Evolutionary conservation across 2,113 vertebrate genomes (phyloP), one percentile per base, ranked within the genome.

Genomic region (Hemiprocne comata): DNA sequence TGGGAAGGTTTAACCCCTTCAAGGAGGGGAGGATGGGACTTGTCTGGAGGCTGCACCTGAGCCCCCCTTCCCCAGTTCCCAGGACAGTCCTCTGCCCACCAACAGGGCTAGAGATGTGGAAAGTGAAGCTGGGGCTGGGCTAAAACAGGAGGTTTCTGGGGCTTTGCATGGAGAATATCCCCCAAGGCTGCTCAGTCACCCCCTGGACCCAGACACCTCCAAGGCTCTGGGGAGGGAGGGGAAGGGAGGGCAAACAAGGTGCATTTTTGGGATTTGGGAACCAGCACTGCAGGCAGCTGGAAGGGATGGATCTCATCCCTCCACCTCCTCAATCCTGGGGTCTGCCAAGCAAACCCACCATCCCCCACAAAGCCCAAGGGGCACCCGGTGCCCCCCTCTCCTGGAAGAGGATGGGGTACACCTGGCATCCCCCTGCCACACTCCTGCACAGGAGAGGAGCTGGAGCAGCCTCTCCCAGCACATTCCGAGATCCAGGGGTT

Each of bases 371-470:
- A 67, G 4, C 57, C 31, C 2, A 0, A 17, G 51, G 28, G 17
- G 7, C 26, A 44, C n/a, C 28, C 13, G 29, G 40, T 73, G 38
- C 38, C 42, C 64, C 60, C 40, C 40, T 79, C 36, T 0, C 42
- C 48, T 62, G 1, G 1, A 51, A 57, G 61, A 88, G 31, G 65
- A 34, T 3, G 20, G 12, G 50, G 28, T 42, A 19, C 10, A 15
- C 54, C 50, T 8, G 53, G 69, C 38, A 80, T 46, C 25, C 33
- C 16, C 33, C 73, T 24, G 7, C 10, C n/a, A 23, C 1, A 0
- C 17, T 50, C 51, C 46, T 1, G 1, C 51, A 29, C 0, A 1
- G 54, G 25, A 0, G 0, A 70, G 62, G 50, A 87, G 60, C 42
- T 1, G 2, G 44, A 53, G 50, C 91, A 89, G 70, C 20, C 8